A percentile compares a stretch with the other conserved stretches of the same genome.
phyloP scores from a whole-genome alignment of 2,888 invertebrate genomes.

The Himalopsyche kuldschensis region DNA sequence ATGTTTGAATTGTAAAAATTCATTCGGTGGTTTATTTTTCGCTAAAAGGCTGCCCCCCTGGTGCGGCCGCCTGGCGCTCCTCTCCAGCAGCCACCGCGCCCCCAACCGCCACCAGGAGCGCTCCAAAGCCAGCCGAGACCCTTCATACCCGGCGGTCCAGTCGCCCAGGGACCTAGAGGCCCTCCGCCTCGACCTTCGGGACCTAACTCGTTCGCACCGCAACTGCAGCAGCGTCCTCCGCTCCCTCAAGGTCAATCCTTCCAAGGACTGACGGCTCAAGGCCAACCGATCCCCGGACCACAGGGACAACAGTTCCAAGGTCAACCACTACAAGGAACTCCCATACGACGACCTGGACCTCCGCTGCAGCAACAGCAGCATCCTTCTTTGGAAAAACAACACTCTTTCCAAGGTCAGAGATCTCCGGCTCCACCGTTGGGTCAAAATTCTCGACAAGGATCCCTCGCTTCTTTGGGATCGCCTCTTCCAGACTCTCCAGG shows the following conservation, averaged over 20 bases:
- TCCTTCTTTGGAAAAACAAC: slow-evolving; percentile 31
- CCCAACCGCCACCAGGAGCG: slow-evolving; percentile 48
- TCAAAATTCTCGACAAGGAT: slow-evolving; percentile 52
- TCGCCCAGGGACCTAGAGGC: slow-evolving; percentile 42
- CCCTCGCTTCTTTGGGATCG: slow-evolving; percentile 50
- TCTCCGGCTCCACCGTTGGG: slow-evolving; percentile 43
- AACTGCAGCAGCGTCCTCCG: slow-evolving; percentile 42
- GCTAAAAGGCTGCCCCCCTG: slow-evolving; percentile 46
- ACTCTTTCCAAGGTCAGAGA: slow-evolving; percentile 37
- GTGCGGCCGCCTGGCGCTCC: slow-evolving; percentile 46
- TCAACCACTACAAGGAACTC: slow-evolving; percentile 14
- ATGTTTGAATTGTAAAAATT: neutral
- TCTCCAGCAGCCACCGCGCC: slow-evolving; percentile 49
- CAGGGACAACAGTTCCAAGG: neutral
- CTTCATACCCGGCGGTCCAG: slow-evolving; percentile 50
- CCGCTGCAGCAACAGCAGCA: slow-evolving; percentile 34
- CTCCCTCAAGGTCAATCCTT: neutral
- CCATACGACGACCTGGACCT: slow-evolving; percentile 17
- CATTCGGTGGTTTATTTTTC: neutral
- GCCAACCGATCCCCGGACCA: neutral
- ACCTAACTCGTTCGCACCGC: slow-evolving; percentile 43
- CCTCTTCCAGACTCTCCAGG: slow-evolving; percentile 49
- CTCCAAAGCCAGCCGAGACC: slow-evolving; percentile 44
- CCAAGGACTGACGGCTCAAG: neutral
- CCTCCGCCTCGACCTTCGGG: slow-evolving; percentile 15